phyloP scores from a whole-genome alignment of 30 jellyfish, hydroid and myxozoan genomes.

The Turritopsis dohrnii region DNA sequence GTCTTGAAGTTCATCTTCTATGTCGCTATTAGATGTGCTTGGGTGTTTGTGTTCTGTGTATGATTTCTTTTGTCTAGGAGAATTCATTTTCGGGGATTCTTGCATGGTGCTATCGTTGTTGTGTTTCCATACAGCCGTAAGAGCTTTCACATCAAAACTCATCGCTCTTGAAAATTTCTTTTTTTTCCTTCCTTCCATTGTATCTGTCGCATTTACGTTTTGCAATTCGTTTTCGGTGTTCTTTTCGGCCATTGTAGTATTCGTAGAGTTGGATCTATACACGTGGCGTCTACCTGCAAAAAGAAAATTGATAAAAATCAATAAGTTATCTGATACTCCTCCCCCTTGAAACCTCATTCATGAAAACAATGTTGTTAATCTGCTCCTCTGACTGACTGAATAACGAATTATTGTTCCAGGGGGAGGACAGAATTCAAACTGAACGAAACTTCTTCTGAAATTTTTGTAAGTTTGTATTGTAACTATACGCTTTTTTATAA shows the following conservation, averaged over 20 bases:
- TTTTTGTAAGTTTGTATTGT: no score
- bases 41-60: slow-evolving; percentile 11
- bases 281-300: slow-evolving; percentile 6
- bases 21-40: not conserved
- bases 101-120: not conserved
- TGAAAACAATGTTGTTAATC: not conserved
- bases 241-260: slow-evolving; percentile 13
- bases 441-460: no score
- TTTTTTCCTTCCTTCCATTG: not conserved
- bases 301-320: not conserved
- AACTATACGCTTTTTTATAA: no score
- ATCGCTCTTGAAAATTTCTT: slow-evolving; percentile 2
- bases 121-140: not conserved
- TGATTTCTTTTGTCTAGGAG: slow-evolving; percentile 14
- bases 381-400: not conserved
- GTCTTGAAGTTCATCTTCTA: slow-evolving; percentile 13
- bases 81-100: not conserved
- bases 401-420: not conserved
- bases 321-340: not conserved
- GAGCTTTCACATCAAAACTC: slow-evolving; percentile 14
- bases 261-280: slow-evolving; percentile 6
- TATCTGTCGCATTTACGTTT: not conserved
- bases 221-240: not conserved
- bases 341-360: not conserved
- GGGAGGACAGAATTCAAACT: no score